Evolutionary conservation across 1,140 invertebrate species (phyloP), one percentile per base, ranked within the genome.

Genomic region (Cydia pomonella): DNA sequence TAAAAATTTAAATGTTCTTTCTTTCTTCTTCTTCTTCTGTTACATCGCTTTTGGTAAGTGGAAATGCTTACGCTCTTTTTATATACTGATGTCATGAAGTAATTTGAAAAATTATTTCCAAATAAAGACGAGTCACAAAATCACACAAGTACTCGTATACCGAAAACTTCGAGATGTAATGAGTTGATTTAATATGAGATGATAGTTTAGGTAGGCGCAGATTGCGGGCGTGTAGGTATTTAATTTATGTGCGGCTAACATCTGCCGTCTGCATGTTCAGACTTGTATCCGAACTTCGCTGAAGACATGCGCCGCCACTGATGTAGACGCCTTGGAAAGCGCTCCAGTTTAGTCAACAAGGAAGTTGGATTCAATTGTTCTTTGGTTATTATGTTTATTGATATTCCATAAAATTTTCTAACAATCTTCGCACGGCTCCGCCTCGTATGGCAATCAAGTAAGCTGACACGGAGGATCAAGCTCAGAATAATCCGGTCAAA

Each of bases 191-290:
- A 78, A 79, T 77, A 76, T 78, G 71, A 76, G 16, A 64, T 44
- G 63, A 71, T 73, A 73, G 73, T 80, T 76, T 73, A 73, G 18
- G n/a, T 23, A 59, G 73, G 74, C 53, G 73, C 73, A 82, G 75
- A 79, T 80, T 80, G 80, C 38, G 75, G 75, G 63, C 74, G 74
- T 79, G 76, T 80, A 75, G 77, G 81, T 85, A 69, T 69, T 33
- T 69, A 84, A 88, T 87, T 88, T 87, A 87, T 86, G 82, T 82
- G 81, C 75, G 79, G 75, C 79, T 76, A 82, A 83, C 86, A 86
- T 82, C 79, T 85, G 84, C 75, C 76, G 77, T 79, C 80, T 86
- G 80, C 80, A 85, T 87, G 85, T 83, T 84, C 79, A 81, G 78
- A 80, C 77, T 78, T 81, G 77, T 84, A 81, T 76, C 75, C 75